phyloP scores from a whole-genome alignment of 1,140 invertebrate species.

The Drosophila sechellia region DNA sequence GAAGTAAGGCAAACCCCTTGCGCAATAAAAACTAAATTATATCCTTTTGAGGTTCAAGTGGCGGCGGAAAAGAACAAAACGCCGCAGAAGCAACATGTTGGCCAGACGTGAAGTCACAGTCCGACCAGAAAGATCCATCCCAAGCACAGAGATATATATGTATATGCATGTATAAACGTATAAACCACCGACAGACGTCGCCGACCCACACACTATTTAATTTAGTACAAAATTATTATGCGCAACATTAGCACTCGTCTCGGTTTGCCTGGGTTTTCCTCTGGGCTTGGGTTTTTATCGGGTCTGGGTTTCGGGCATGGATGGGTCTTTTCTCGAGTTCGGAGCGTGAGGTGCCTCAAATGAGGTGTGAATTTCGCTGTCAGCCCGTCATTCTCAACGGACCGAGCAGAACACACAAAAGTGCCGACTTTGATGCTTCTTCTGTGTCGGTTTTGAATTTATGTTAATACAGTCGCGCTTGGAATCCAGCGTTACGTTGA shows the following conservation, averaged over 20 bases:
- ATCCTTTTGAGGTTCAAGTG: constrained; percentile 78
- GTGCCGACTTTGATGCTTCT: constrained; percentile 47
- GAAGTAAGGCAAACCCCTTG: constrained; percentile 41
- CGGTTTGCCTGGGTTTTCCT: constrained; percentile 15
- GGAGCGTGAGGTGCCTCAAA: constrained; percentile 71
- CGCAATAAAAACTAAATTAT: constrained; percentile 82
- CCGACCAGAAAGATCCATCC: constrained; percentile 27
- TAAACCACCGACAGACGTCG: constrained; percentile 27
- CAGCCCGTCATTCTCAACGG: constrained; percentile 56
- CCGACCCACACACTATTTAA: constrained; percentile 81
- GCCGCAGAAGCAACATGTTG: constrained; percentile 66
- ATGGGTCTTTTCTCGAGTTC: constrained; percentile 2
- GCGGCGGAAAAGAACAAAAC: constrained; percentile 43
- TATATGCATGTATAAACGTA: constrained; percentile 12
- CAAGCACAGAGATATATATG: constrained; percentile 15
- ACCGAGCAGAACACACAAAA: constrained; percentile 30
- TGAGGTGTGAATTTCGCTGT: constrained; percentile 79
- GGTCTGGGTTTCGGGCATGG: not conserved
- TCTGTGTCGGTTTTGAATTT: constrained; percentile 17
- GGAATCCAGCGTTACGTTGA: not conserved
- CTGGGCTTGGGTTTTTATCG: constrained; percentile 8
- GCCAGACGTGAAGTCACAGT: constrained; percentile 34
- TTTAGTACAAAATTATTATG: constrained; percentile 83
- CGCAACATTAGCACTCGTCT: constrained; percentile 75
- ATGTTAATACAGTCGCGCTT: not conserved